Conservation (phyloP, 2,113 vertebrate genomes). For the Trinectes maculatus region DNA sequence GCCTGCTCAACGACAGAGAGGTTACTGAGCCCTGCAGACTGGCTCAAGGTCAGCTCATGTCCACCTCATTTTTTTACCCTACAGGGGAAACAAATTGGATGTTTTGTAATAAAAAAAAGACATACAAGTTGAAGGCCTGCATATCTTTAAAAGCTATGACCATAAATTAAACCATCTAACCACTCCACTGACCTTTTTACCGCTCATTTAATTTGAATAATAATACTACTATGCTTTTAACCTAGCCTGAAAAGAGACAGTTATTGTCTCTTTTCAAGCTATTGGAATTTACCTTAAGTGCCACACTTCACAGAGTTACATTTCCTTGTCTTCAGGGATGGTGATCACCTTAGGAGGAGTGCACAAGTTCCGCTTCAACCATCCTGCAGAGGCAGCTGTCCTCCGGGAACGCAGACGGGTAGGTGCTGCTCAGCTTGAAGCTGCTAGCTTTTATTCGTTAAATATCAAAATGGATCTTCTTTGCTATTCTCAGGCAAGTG, state of each 20-base stretch:
- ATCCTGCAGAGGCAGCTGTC: conserved; percentile 92
- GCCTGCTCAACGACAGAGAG: conserved; percentile 88
- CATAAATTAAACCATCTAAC: too few relatives aligned
- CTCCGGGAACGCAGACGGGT: conserved; percentile 90
- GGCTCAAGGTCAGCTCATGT: conserved; percentile 86
- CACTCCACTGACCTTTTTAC: too few relatives aligned
- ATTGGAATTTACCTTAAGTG: too few relatives aligned
- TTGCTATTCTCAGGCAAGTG: conserved; percentile 79
- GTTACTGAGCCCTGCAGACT: conserved; percentile 88
- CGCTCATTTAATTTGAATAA: too few relatives aligned
- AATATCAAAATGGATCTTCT: neutral
- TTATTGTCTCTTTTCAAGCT: too few relatives aligned
- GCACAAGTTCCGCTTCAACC: conserved; percentile 95
- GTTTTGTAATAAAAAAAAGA: neutral
- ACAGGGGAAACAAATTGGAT: neutral
- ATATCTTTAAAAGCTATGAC: too few relatives aligned
- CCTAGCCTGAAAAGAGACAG: too few relatives aligned
- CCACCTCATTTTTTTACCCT: neutral
- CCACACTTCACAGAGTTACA: too few relatives aligned
- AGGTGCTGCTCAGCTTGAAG: conserved; percentile 64
- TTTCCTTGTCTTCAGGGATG: conserved; percentile 81
- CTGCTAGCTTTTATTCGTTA: too few relatives aligned
- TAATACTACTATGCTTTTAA: too few relatives aligned
- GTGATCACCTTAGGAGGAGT: conserved; percentile 90
- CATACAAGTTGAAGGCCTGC: too few relatives aligned